phyloP scores from a whole-genome alignment of 1,140 invertebrate species.

The Caerostris extrusa region DNA sequence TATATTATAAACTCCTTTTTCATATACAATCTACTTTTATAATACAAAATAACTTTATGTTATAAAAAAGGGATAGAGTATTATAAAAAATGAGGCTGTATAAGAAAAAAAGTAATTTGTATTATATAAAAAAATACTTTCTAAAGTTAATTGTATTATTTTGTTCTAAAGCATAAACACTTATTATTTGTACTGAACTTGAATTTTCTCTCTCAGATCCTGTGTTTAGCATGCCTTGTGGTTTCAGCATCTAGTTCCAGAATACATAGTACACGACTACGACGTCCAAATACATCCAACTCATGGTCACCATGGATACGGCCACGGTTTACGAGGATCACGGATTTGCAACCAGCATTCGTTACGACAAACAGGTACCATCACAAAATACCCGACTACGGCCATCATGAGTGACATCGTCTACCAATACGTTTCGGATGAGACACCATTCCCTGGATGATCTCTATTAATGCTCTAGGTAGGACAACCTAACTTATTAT shows the following conservation, averaged over 20 bases:
- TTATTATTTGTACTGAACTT: no score
- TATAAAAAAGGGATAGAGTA: no score
- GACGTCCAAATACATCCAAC: constrained; percentile 65
- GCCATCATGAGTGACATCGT: constrained; percentile 43
- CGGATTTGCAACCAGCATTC: constrained; percentile 62
- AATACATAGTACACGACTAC: constrained; percentile 29
- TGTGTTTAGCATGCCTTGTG: not conserved
- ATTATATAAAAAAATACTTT: no score
- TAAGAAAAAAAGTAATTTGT: no score
- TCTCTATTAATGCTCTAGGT: not conserved
- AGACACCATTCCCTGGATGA: constrained; percentile 12
- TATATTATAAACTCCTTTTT: no score
- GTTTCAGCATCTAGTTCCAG: not conserved
- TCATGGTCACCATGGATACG: constrained; percentile 22
- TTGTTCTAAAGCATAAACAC: no score
- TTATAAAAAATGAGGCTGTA: no score
- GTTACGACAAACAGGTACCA: constrained; percentile 69
- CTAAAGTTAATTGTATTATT: no score
- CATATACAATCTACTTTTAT: no score
- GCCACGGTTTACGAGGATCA: constrained; percentile 52
- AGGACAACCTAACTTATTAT: no score
- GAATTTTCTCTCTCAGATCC: not conserved
- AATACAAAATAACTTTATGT: no score
- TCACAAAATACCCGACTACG: constrained; percentile 49
- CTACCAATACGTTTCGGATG: constrained; percentile 55